Conservation (phyloP, 2,888 invertebrate genomes). For the Ennomos erosarius region DNA sequence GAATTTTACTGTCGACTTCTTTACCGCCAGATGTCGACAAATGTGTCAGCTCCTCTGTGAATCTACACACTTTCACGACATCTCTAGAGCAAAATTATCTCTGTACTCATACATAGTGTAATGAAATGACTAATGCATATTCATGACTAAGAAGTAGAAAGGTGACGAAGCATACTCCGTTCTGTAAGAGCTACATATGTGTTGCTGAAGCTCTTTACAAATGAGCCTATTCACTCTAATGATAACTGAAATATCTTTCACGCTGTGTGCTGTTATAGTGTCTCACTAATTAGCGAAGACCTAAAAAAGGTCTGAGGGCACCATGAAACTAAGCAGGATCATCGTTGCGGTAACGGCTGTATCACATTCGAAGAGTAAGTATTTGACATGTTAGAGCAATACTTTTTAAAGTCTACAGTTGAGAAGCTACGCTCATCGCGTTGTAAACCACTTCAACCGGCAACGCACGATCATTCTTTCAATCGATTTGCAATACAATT, state of each 20-base stretch:
- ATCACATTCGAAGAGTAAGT: too few relatives aligned
- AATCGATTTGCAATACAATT: too few relatives aligned
- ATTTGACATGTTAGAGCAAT: too few relatives aligned
- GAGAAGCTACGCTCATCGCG: too few relatives aligned
- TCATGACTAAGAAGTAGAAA: constrained; percentile 41
- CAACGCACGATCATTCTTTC: too few relatives aligned
- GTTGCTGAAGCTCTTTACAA: constrained; percentile 9
- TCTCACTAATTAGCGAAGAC: not conserved
- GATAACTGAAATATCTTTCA: constrained; percentile 10
- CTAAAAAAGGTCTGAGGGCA: too few relatives aligned
- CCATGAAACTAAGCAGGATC: too few relatives aligned
- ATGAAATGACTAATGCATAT: constrained; percentile 61
- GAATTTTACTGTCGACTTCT: not conserved
- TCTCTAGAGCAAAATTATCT: too few relatives aligned
- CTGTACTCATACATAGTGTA: constrained; percentile 39
- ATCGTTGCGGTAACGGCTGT: too few relatives aligned
- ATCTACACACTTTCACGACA: constrained; percentile 7
- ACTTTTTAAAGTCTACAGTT: too few relatives aligned
- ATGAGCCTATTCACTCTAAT: constrained; percentile 20
- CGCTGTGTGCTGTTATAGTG: constrained; percentile 3
- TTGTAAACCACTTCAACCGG: too few relatives aligned
- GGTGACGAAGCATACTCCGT: constrained; percentile 9
- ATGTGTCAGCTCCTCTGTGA: constrained; percentile 10
- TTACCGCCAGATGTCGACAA: constrained; percentile 1
- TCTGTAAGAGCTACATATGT: constrained; percentile 9